Evolutionary conservation across 2,797 vertebrate genomes (phyloP), one percentile per base, ranked within the genome.

Genomic region (Furcifer pardalis): DNA sequence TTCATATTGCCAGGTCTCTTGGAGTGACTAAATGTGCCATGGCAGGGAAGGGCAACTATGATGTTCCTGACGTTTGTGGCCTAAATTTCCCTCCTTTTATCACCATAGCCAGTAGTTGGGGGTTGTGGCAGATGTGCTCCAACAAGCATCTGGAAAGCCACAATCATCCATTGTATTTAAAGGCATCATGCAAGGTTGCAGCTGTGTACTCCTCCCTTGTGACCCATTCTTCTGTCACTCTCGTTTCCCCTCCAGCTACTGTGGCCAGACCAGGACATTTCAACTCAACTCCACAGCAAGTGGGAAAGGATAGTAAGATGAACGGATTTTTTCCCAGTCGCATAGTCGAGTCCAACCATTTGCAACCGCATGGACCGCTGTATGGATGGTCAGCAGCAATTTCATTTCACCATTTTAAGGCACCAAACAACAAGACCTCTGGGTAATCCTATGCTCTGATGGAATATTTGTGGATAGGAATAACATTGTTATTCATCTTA

Each of bases 301-400:
- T 0, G 0, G 23, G 21, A 19, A 66, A 49, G 10, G 1, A 66
- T 10, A 66, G 2, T 7, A n/a, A 68, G 46, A 49, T 17, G 44
- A 27, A 44, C 6, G 19, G n/a, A n/a, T n/a, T n/a, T n/a, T n/a
- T n/a, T n/a, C n/a, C n/a, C n/a, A n/a, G n/a, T n/a, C n/a, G n/a
- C n/a, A n/a, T n/a, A n/a, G n/a, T n/a, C n/a, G n/a, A n/a, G n/a
- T n/a, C n/a, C n/a, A n/a, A n/a, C n/a, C n/a, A n/a, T n/a, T n/a
- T n/a, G n/a, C n/a, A n/a, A n/a, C n/a, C n/a, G n/a, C n/a, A n/a
- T n/a, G n/a, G n/a, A n/a, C n/a, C n/a, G n/a, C n/a, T n/a, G n/a
- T n/a, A n/a, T n/a, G 52, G 52, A 17, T 56, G 52, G 17, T 56
- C 52, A 56, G 52, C 52, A 17, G 52, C 52, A 56, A 13, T 15